Evolutionary conservation across 2,797 vertebrate species (phyloP), one percentile per base, ranked within the genome.

Genomic region (Sparus aurata): DNA sequence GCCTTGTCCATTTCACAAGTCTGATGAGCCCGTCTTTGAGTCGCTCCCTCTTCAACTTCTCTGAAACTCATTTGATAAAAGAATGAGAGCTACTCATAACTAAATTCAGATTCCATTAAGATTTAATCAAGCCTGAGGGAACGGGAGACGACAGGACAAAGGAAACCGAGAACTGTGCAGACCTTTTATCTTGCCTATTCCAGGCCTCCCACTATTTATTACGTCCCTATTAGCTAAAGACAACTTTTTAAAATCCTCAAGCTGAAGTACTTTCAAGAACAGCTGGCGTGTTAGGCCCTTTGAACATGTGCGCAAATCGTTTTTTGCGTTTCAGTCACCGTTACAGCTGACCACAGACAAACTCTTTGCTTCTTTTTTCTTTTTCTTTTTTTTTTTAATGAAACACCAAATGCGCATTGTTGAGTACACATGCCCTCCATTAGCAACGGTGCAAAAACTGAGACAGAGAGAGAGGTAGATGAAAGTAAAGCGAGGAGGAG

Each of bases 81-180:
- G 66, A 82, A 69, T 5, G 54, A 80, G 72, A 62, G 54, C 52
- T 61, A 50, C 66, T 79, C 63, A 73, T 75, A 63, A 78, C 75
- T 45, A 7, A 55, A 80, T 85, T 83, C 58, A 57, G 22, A 83
- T 76, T 55, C 27, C 27, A 69, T 88, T 75, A 76, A 70, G 54
- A 69, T 86, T 80, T 78, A 87, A 85, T 89, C 75, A 80, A 60
- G 64, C 65, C 73, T 5, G 13, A 15, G 18, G 69, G 69, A 73
- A 53, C 17, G 45, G 46, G 46, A 5, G 25, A 50, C 27, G 41
- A 61, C 50, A 52, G 34, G 25, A 74, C 54, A 58, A 78, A 71
- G 34, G 17, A 23, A 79, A 67, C 27, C 9, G 5, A 67, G 22
- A 38, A 60, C 22, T 25, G 23, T 18, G 30, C 15, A 17, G 54